phyloP scores from a whole-genome alignment of 2,113 vertebrate genomes.

The Tretioscincus oriximinensis region DNA sequence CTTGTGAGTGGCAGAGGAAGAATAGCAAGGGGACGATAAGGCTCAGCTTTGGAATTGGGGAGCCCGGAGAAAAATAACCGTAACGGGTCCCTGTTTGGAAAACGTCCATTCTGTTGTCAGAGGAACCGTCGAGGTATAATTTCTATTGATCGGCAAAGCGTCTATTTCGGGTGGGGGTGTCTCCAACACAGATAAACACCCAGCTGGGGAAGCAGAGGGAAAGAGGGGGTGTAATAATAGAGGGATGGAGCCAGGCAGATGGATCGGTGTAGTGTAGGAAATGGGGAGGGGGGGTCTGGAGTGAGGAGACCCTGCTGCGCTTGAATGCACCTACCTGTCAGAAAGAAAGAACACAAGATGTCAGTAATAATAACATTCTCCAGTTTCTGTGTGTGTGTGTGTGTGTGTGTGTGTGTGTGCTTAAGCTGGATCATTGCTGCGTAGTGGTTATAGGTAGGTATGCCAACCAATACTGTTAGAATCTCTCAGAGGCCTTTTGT shows the following conservation, averaged over 20 bases:
- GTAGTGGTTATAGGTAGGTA: too few relatives aligned
- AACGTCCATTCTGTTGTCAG: background rate
- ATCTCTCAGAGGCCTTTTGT: background rate
- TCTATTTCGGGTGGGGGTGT: background rate
- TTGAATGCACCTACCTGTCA: background rate
- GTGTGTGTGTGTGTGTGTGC: background rate
- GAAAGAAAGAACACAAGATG: background rate
- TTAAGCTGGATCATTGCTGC: background rate
- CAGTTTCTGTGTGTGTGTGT: background rate
- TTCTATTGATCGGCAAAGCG: conserved; percentile 1
- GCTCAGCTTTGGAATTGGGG: too few relatives aligned
- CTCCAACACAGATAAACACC: background rate
- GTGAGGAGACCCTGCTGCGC: background rate
- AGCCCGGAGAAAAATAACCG: background rate
- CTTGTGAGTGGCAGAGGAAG: background rate
- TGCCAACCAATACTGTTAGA: background rate
- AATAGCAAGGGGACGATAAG: too few relatives aligned
- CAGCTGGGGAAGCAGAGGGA: background rate
- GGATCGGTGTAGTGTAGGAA: background rate
- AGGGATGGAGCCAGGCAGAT: background rate
- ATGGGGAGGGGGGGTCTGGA: too few relatives aligned
- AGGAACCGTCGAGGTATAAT: background rate
- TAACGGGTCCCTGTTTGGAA: background rate
- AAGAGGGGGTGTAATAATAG: background rate
- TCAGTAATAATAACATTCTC: background rate